Evolutionary conservation across 2,888 invertebrate genomes (phyloP).

Genomic region (Amiota communis): DNA sequence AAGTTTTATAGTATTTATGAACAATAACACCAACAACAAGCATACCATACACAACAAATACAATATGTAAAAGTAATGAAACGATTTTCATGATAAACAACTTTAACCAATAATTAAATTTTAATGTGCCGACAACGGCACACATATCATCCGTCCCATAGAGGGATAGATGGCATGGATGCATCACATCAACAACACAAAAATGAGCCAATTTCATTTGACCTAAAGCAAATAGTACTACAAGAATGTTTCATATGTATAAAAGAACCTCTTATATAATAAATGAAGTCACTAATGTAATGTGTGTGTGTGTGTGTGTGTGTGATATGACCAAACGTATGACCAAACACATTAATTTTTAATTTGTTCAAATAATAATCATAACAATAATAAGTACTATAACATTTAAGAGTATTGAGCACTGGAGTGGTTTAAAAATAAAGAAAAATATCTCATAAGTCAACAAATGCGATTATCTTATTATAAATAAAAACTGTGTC

Average conservation of each 20-base stretch:
- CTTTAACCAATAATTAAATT: slow-evolving; percentile 53
- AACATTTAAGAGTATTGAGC: too few species aligned
- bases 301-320: slow-evolving; percentile 37
- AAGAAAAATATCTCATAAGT: too few species aligned
- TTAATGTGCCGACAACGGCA: slow-evolving; percentile 42
- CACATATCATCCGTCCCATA: too few species aligned
- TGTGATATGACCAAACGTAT: slow-evolving; percentile 60
- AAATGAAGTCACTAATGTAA: slow-evolving; percentile 18
- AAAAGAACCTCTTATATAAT: slow-evolving; percentile 45
- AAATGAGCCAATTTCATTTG: not conserved
- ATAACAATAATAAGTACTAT: not conserved
- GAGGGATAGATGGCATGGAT: too few species aligned
- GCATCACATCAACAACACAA: not conserved
- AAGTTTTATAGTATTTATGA: slow-evolving; percentile 23
- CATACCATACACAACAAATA: too few species aligned
- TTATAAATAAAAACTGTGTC: too few species aligned
- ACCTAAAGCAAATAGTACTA: not conserved
- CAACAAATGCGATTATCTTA: too few species aligned
- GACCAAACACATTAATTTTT: slow-evolving; percentile 62
- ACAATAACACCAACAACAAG: too few species aligned
- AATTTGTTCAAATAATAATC: slow-evolving; percentile 62
- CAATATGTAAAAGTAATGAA: not conserved
- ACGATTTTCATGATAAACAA: slow-evolving; percentile 30
- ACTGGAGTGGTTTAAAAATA: too few species aligned
- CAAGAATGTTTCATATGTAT: not conserved